Percentiles rank a stretch among this genome's conserved stretches.
Conservation (phyloP, 2,888 invertebrate species). For the Heliconius cydno region DNA sequence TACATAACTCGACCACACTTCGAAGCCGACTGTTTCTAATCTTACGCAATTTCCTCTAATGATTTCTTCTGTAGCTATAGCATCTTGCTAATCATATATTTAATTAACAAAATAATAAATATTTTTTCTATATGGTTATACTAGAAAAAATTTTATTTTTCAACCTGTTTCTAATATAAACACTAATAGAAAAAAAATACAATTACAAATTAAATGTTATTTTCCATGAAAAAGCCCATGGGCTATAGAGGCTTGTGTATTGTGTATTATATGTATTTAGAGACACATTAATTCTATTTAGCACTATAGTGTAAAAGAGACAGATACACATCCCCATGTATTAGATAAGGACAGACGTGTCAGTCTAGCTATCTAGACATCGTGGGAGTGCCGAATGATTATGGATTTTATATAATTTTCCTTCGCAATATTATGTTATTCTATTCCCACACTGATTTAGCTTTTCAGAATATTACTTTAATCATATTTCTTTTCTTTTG, state of each 20-base stretch:
- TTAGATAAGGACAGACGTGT: slow-evolving; percentile 33
- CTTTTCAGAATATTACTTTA: slow-evolving; percentile 4
- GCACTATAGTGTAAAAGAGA: slow-evolving; percentile 38
- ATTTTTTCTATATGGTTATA: neutral
- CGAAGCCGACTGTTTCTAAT: slow-evolving; percentile 17
- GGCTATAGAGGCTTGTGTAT: neutral
- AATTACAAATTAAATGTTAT: neutral
- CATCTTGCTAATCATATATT: neutral
- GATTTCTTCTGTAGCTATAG: neutral
- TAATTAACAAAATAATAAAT: neutral
- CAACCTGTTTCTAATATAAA: neutral
- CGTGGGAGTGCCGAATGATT: slow-evolving; percentile 40
- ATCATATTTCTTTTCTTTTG: neutral
- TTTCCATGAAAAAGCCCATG: neutral
- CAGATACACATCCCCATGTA: slow-evolving; percentile 7
- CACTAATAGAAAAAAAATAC: neutral
- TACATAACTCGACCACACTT: slow-evolving; percentile 48
- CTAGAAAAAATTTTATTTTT: neutral
- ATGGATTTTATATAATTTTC: slow-evolving; percentile 45
- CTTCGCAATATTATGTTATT: slow-evolving; percentile 22
- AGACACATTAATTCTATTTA: slow-evolving; percentile 37
- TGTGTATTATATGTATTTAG: neutral
- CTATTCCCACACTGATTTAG: slow-evolving; percentile 13
- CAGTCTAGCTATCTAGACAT: slow-evolving; percentile 38
- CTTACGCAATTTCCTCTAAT: slow-evolving; percentile 15